These are phyloP conservation scores for Ornithorhynchus anatinus DNA, from an alignment of 2,113 vertebrate genomes.

Conservation along the genomic window DNA sequence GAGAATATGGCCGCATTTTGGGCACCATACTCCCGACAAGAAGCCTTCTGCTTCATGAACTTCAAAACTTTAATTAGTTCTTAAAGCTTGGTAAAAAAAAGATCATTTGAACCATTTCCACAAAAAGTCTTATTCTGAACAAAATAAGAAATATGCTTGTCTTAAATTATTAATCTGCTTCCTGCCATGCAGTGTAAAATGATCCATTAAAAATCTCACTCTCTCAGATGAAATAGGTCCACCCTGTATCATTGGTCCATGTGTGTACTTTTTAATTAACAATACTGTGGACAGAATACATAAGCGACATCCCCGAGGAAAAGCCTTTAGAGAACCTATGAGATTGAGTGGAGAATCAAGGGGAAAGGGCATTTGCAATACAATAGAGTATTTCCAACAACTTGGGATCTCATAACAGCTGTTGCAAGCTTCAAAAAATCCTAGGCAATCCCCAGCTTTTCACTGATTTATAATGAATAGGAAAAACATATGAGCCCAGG, in stretches of 20 bases:
- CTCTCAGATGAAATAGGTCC: conserved; percentile 18
- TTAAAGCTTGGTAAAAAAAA: not conserved
- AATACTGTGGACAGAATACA: not conserved
- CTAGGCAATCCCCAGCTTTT: conserved; percentile 22
- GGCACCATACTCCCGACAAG: not conserved
- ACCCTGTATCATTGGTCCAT: not conserved
- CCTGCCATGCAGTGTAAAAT: no score
- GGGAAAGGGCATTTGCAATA: conserved; percentile 8
- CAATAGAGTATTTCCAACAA: conserved; percentile 60
- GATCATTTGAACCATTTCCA: no score
- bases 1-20: conserved; percentile 21
- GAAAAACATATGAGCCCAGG: conserved; percentile 39
- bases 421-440: conserved; percentile 44
- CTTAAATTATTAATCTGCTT: no score
- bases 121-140: no score
- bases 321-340: conserved; percentile 26
- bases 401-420: not conserved
- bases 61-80: not conserved
- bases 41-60: conserved; percentile 9
- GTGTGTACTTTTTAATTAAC: conserved; percentile 9
- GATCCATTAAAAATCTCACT: no score
- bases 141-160: no score
- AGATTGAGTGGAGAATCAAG: conserved; percentile 22
- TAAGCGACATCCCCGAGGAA: conserved; percentile 1
- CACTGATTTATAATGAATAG: conserved; percentile 32